Conservation (phyloP, 2,888 invertebrate genomes). For the Noctua pronuba region DNA sequence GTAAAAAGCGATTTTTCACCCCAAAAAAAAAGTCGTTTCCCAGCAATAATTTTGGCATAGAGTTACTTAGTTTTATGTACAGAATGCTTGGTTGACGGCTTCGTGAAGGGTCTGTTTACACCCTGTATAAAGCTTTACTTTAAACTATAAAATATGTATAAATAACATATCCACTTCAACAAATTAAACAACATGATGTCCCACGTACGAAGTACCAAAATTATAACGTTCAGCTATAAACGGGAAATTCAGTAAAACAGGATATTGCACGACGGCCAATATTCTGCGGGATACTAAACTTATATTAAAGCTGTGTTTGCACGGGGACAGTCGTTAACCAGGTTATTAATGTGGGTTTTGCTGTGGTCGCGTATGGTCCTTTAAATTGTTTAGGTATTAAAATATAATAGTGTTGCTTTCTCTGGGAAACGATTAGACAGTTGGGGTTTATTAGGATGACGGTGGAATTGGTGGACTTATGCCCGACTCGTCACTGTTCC, state of each 20-base stretch:
- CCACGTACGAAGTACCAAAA: conserved; percentile 37
- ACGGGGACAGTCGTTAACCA: conserved; percentile 52
- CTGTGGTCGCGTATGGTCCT: conserved; percentile 31
- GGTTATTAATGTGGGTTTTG: conserved; percentile 58
- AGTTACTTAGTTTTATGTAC: too few relatives aligned
- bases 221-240: conserved; percentile 54
- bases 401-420: conserved; percentile 30
- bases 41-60: too few relatives aligned
- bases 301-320: conserved; percentile 62
- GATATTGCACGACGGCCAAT: conserved; percentile 67
- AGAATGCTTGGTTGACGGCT: too few relatives aligned
- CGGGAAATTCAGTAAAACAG: conserved; percentile 62
- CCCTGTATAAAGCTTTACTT: too few relatives aligned
- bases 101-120: too few relatives aligned
- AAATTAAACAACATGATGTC: conserved; percentile 43
- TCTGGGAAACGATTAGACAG: background rate
- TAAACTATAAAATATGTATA: background rate
- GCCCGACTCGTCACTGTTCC: too few relatives aligned
- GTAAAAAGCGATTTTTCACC: too few relatives aligned
- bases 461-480: background rate
- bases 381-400: conserved; percentile 52
- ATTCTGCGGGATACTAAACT: conserved; percentile 64
- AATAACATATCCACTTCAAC: background rate
- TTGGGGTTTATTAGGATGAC: conserved; percentile 14
- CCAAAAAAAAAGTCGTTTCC: too few relatives aligned